phyloP scores from a whole-genome alignment of 2,797 vertebrate genomes.

The Remorina albescens region DNA sequence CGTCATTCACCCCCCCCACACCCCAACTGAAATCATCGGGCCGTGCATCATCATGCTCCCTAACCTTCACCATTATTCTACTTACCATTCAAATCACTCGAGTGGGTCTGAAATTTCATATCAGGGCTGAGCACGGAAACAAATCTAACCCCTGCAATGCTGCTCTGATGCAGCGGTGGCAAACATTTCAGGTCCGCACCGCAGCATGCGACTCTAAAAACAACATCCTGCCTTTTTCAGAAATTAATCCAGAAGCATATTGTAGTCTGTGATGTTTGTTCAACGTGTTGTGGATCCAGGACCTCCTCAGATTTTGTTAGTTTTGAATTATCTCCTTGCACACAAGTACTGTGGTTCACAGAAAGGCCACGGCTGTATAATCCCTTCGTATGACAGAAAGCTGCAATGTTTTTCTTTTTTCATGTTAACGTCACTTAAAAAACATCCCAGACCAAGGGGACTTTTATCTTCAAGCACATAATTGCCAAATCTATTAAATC shows the following conservation, averaged over 20 bases:
- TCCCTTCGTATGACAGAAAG: neutral
- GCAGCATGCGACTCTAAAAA: neutral
- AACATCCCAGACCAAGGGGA: rapidly evolving
- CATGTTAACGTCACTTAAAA: neutral
- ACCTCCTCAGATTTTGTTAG: neutral
- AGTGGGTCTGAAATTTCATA: slow-evolving; percentile 5
- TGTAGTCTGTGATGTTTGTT: neutral
- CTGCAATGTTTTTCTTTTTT: neutral
- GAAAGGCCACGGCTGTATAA: slow-evolving; percentile 14
- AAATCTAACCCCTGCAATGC: neutral
- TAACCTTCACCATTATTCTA: neutral
- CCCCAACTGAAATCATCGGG: slow-evolving; percentile 5
- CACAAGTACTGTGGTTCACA: slow-evolving; percentile 5
- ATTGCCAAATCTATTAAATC: neutral
- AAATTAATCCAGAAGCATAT: neutral
- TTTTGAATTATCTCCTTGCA: neutral
- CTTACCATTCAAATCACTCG: slow-evolving; percentile 21
- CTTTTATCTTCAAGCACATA: neutral
- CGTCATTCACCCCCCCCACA: slow-evolving; percentile 6
- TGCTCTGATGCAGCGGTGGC: neutral
- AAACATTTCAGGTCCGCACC: neutral
- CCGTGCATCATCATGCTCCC: slow-evolving; percentile 10
- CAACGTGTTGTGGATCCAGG: neutral
- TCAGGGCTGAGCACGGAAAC: slow-evolving; percentile 6
- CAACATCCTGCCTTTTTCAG: neutral